Percentiles rank a stretch among this genome's conserved stretches.
These are phyloP conservation scores for Parnassius orleans DNA, from an alignment of 2,888 invertebrate species.

Conservation along the genomic window DNA sequence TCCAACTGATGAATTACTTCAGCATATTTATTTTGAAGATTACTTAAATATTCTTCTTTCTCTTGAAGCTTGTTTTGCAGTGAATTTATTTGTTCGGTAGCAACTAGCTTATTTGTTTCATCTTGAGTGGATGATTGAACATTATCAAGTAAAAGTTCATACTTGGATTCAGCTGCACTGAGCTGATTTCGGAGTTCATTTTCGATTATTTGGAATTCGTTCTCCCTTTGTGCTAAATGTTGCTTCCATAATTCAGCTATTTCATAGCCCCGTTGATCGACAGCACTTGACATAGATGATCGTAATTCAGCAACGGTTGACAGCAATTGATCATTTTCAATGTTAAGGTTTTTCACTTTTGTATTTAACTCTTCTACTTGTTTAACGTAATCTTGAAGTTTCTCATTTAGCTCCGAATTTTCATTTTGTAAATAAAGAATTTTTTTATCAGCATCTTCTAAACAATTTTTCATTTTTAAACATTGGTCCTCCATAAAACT, in stretches of 20 bases:
- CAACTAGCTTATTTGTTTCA: slow-evolving; percentile 68
- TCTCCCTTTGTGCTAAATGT: slow-evolving; percentile 83
- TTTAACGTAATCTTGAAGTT: slow-evolving; percentile 41
- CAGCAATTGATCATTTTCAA: slow-evolving; percentile 67
- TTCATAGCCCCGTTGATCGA: slow-evolving; percentile 85
- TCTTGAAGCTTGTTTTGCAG: slow-evolving; percentile 70
- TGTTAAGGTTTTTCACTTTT: slow-evolving; percentile 61
- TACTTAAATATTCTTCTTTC: slow-evolving; percentile 65
- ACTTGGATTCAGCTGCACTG: slow-evolving; percentile 68
- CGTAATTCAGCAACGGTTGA: slow-evolving; percentile 71
- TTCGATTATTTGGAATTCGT: slow-evolving; percentile 80
- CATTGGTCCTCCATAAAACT: slow-evolving; percentile 51
- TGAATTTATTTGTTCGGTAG: slow-evolving; percentile 62
- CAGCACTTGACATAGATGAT: slow-evolving; percentile 72
- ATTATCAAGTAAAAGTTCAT: slow-evolving; percentile 68
- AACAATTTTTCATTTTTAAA: slow-evolving; percentile 44
- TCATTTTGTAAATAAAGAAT: slow-evolving; percentile 52
- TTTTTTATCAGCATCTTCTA: slow-evolving; percentile 65
- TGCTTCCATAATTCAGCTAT: slow-evolving; percentile 86
- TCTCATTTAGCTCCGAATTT: slow-evolving; percentile 43
- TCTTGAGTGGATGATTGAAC: slow-evolving; percentile 71
- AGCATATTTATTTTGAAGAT: slow-evolving; percentile 65
- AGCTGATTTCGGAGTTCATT: slow-evolving; percentile 75
- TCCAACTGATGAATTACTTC: slow-evolving; percentile 66
- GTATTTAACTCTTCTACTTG: slow-evolving; percentile 54